phyloP scores from a whole-genome alignment of 64 coral and sea anemone genomes.

The Stichodactyla helianthus region DNA sequence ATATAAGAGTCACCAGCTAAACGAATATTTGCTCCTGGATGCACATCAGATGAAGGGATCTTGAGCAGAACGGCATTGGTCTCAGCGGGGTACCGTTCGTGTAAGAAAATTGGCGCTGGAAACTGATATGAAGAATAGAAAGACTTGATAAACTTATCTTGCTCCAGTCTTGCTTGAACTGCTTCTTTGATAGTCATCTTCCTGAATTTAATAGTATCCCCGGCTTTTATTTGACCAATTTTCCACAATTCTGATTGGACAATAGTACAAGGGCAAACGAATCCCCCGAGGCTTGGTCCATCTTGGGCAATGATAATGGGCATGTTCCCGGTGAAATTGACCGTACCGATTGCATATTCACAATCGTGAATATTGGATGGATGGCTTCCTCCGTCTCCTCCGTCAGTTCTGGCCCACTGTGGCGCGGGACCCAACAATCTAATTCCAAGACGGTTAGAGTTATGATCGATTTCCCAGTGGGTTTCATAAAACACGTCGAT shows the following conservation, averaged over 20 bases:
- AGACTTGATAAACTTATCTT: no score
- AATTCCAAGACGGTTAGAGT: constrained; percentile 7
- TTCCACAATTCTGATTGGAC: no score
- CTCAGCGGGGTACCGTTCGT: background rate
- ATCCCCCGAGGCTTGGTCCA: constrained; percentile 61
- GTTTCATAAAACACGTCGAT: constrained; percentile 57
- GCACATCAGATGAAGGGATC: constrained; percentile 1
- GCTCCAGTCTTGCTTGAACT: no score
- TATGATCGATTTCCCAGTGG: background rate
- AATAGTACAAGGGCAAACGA: constrained; percentile 31
- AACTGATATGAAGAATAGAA: no score
- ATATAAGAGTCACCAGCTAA: constrained; percentile 49
- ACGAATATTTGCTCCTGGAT: constrained; percentile 36
- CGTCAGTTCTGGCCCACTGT: constrained; percentile 31
- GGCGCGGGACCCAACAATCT: constrained; percentile 46
- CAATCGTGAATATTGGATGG: constrained; percentile 65
- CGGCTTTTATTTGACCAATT: no score
- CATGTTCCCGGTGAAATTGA: constrained; percentile 70
- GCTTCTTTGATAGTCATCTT: no score
- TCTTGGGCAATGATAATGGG: constrained; percentile 62
- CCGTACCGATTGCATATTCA: constrained; percentile 50
- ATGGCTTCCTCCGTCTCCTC: constrained; percentile 64
- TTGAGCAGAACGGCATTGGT: constrained; percentile 25
- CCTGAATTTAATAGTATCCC: no score
- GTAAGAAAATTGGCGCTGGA: no score